Conservation (phyloP, 1,140 invertebrate species). For the Nebria ingens region DNA sequence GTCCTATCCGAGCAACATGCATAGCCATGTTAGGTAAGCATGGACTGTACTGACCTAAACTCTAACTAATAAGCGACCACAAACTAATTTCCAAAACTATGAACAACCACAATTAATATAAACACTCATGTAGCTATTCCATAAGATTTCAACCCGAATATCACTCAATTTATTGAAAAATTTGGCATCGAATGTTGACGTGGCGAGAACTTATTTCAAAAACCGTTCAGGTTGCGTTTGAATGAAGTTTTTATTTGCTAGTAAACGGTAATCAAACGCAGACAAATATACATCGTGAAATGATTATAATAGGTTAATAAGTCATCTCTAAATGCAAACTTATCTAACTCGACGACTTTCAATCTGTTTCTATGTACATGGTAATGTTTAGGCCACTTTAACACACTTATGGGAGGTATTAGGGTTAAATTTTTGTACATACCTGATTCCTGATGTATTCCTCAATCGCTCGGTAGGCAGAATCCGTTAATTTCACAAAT, state of each 20-base stretch:
- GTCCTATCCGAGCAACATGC: background rate
- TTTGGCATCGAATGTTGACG: background rate
- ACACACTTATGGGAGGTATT: conserved; percentile 4
- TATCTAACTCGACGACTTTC: conserved; percentile 18
- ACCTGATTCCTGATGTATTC: conserved; percentile 78
- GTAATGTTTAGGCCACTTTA: conserved; percentile 10
- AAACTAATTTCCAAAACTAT: too few relatives aligned
- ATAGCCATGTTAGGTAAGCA: conserved; percentile 12
- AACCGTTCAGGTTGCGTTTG: too few relatives aligned
- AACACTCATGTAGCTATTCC: background rate
- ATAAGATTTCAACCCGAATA: background rate
- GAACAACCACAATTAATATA: background rate
- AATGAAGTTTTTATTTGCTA: too few relatives aligned
- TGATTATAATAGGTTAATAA: conserved; percentile 34
- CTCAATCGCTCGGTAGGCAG: conserved; percentile 80
- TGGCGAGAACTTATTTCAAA: too few relatives aligned
- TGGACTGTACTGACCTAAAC: background rate
- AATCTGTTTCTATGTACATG: conserved; percentile 1
- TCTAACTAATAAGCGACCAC: background rate
- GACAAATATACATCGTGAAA: background rate
- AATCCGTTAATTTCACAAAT: conserved; percentile 92
- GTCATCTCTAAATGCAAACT: conserved; percentile 34
- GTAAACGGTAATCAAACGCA: too few relatives aligned
- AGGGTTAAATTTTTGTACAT: conserved; percentile 35
- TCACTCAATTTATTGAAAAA: background rate